Evolutionary conservation across 2,888 invertebrate species (phyloP), one percentile per base, ranked within the genome.

Genomic region (Cremastinae sp.): DNA sequence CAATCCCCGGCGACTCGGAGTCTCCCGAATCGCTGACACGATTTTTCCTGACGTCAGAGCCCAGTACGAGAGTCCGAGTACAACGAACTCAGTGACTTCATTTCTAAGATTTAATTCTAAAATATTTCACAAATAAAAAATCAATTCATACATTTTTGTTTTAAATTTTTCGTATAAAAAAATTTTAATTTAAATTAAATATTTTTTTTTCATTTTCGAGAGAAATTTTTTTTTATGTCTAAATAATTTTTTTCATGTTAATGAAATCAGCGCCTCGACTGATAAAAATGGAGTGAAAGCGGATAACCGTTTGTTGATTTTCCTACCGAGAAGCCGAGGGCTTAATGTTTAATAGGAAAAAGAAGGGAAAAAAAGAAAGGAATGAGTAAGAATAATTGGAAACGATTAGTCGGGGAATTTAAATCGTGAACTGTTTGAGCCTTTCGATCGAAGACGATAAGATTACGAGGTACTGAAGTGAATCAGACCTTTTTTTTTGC

Each of bases 1-100:
- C 62, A 72, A 76, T 76, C 68, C 51, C 5, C 55, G 75, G 68
- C 75, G 72, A 72, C 75, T 59, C 37, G 20, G 56, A 62, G 75
- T 72, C 75, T 76, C 68, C 49, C 66, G 45, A 72, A 75, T 62
- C 68, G 62, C 72, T 69, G 68, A 69, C 62, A 59, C 58, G 53
- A 72, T 69, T 72, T 72, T 64, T 56, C 28, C 55, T 64, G 62
- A 65, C 53, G 65, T 65, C 65, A 65, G n/a, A n/a, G 65, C 39
- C 20, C n/a, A 16, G 39, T 18, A 64, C 35, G 43, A 58, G 9
- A 28, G 28, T 28, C 51, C n/a, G 53, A 61, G 62, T 68, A 72
- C 75, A 72, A 68, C 64, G 72, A 76, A 76, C 72, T 51, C 59
- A 8, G 39, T 70, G 45, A 41, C 41, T 49, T 49, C 53, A 53